Percentiles rank a stretch among this genome's conserved stretches.
Evolutionary conservation across 2,888 invertebrate species (phyloP).

Genomic region (Meteorus cinctellus): DNA sequence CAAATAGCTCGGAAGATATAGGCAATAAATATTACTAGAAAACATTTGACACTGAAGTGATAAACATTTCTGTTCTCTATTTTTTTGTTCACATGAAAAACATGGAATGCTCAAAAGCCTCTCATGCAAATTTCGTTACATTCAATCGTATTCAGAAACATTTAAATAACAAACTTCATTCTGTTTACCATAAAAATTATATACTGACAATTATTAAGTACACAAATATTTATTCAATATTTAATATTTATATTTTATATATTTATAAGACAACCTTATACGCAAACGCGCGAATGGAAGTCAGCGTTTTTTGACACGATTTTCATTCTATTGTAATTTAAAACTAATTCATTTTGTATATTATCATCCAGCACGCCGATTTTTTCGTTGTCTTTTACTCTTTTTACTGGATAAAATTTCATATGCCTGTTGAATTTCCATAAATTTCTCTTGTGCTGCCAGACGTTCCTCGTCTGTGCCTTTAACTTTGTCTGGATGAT

Average conservation of each 20-base stretch:
- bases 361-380: conserved; percentile 77
- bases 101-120: neutral
- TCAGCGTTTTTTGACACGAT: neutral
- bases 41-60: too few species aligned
- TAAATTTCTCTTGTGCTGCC: conserved; percentile 88
- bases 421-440: conserved; percentile 95
- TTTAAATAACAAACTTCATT: conserved; percentile 43
- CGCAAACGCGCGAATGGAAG: neutral
- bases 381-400: conserved; percentile 82
- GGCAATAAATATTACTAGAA: too few species aligned
- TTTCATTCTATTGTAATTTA: neutral
- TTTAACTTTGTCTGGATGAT: conserved; percentile 94
- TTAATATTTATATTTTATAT: too few species aligned
- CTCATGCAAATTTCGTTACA: neutral
- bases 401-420: conserved; percentile 90
- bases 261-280: neutral
- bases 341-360: neutral
- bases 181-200: conserved; percentile 25
- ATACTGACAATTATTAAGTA: conserved; percentile 6
- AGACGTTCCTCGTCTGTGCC: conserved; percentile 79
- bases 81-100: neutral
- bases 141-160: conserved; percentile 22
- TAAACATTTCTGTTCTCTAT: too few species aligned
- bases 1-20: too few species aligned
- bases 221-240: neutral